A percentile compares a stretch with the other conserved stretches of the same genome.
Evolutionary conservation across 2,113 vertebrate species (phyloP).

Genomic region (Amazona vittata): DNA sequence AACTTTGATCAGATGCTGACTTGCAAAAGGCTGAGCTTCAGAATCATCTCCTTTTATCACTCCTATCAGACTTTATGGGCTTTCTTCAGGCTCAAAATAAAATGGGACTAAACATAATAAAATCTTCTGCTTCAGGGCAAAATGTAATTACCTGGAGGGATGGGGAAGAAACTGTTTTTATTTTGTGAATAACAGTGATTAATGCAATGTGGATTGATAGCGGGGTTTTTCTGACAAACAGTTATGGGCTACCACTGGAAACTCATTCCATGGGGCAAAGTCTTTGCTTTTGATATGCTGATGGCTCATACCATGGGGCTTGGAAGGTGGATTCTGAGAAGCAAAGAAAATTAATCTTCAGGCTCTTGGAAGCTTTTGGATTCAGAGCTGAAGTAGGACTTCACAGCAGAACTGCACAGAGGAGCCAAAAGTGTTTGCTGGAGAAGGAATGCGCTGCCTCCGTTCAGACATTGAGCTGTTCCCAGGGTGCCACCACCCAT

Average conservation of each 20-base stretch:
- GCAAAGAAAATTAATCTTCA: not conserved
- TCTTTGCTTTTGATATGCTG: not conserved
- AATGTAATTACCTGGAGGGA: constrained; percentile 22
- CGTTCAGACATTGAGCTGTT: accelerated
- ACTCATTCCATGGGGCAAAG: not conserved
- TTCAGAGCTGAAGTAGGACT: not conserved
- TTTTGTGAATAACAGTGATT: not conserved
- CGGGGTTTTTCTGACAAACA: not conserved
- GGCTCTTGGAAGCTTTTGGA: not conserved
- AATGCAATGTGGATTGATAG: not conserved
- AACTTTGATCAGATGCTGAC: constrained; percentile 41
- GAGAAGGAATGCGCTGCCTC: not conserved
- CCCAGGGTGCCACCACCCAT: not conserved
- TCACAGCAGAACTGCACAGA: not conserved
- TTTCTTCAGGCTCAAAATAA: constrained; percentile 18
- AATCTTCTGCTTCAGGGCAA: constrained; percentile 35
- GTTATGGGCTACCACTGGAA: not conserved
- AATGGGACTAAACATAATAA: constrained; percentile 38
- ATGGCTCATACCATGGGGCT: not conserved
- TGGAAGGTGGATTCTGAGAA: not conserved
- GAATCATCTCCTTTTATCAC: not conserved
- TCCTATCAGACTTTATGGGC: not conserved
- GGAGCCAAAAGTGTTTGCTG: not conserved
- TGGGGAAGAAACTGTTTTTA: not conserved
- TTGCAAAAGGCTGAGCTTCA: constrained; percentile 32